Conservation (phyloP, 1,140 invertebrate species). For the Drosophila neocordata region DNA sequence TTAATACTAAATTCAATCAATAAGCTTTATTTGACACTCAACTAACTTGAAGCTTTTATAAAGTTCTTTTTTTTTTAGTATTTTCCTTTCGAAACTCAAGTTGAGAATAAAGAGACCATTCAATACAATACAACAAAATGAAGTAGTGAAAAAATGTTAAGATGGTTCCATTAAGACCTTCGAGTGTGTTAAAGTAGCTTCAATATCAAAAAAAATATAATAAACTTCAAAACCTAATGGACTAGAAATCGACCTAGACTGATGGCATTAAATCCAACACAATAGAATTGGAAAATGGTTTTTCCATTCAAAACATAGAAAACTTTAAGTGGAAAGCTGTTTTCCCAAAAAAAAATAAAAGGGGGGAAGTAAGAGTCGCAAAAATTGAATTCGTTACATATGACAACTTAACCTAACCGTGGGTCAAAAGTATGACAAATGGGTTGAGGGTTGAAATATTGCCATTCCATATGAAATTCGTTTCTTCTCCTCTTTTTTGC, state of each 20-base stretch:
- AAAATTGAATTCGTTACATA: slow-evolving; percentile 57
- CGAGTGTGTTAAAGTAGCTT: slow-evolving; percentile 58
- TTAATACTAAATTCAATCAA: too few relatives aligned
- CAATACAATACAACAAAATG: neutral
- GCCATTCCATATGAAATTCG: neutral
- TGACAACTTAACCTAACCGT: slow-evolving; percentile 51
- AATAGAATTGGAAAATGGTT: slow-evolving; percentile 40
- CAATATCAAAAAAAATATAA: slow-evolving; percentile 41
- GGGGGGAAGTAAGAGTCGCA: slow-evolving; percentile 12
- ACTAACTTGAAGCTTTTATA: too few relatives aligned
- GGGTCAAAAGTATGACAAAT: slow-evolving; percentile 52
- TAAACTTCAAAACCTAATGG: slow-evolving; percentile 77
- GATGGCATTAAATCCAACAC: slow-evolving; percentile 71
- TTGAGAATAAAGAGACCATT: too few relatives aligned
- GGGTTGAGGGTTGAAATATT: neutral
- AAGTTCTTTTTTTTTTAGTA: too few relatives aligned
- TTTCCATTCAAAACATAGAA: slow-evolving; percentile 16
- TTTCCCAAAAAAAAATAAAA: neutral
- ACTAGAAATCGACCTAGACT: slow-evolving; percentile 72
- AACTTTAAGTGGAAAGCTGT: slow-evolving; percentile 23
- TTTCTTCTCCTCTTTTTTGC: neutral
- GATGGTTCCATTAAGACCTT: slow-evolving; percentile 31
- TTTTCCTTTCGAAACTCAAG: too few relatives aligned
- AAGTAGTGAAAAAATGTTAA: slow-evolving; percentile 9
- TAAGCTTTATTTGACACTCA: too few relatives aligned